These are phyloP conservation scores for Notiomystis cincta DNA, from an alignment of 2,113 vertebrate genomes.

Conservation along the genomic window DNA sequence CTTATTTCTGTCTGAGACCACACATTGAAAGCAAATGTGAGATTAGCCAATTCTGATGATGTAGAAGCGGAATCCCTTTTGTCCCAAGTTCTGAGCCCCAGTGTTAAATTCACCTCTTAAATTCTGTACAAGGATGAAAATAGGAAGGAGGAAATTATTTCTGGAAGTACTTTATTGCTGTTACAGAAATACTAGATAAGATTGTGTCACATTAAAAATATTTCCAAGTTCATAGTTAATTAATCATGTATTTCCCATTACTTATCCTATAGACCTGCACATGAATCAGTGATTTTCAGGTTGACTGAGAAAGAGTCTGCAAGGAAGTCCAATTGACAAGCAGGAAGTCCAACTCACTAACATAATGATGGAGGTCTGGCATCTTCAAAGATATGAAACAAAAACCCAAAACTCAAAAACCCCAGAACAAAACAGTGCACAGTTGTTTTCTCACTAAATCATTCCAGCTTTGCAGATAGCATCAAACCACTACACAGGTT, in stretches of 20 bases:
- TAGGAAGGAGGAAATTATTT: neutral
- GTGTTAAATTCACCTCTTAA: neutral
- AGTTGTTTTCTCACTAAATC: neutral
- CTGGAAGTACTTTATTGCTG: neutral
- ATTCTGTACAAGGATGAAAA: neutral
- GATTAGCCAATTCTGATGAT: neutral
- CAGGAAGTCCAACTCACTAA: neutral
- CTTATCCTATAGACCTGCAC: neutral
- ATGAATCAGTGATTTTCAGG: neutral
- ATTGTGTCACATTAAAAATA: neutral
- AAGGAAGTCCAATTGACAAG: neutral
- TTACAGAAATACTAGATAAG: neutral
- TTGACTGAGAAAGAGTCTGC: neutral
- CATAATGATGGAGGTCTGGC: neutral
- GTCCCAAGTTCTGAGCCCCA: neutral
- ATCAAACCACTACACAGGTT: neutral
- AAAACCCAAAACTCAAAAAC: neutral
- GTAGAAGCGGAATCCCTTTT: neutral
- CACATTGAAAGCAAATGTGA: neutral
- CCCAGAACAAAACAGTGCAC: neutral
- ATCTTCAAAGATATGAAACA: neutral
- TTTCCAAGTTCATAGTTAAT: neutral
- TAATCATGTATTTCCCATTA: neutral
- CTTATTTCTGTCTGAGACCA: neutral
- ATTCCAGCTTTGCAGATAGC: neutral